These are phyloP conservation scores for Myotis brandtii DNA, from an alignment of 2,113 vertebrate species.

Conservation along the genomic window DNA sequence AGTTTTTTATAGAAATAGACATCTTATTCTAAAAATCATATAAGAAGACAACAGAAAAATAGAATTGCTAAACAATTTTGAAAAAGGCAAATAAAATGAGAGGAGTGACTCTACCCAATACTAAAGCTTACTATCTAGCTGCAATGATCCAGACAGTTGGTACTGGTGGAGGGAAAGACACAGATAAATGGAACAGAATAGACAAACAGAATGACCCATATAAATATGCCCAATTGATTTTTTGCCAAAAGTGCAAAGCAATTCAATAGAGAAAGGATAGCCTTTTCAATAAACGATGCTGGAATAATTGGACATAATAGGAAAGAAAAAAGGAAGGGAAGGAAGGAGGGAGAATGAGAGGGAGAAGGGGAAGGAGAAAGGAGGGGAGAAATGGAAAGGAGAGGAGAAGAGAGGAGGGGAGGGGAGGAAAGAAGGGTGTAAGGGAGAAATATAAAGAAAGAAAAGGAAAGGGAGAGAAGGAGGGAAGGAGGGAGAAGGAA, in stretches of 20 bases:
- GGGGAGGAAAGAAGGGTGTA: background rate
- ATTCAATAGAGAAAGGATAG: background rate
- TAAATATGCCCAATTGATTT: background rate
- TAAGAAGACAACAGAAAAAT: conserved; percentile 19
- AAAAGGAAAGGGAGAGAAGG: background rate
- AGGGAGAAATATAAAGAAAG: too few species aligned
- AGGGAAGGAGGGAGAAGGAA: background rate
- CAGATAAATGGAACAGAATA: background rate
- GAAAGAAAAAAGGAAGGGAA: background rate
- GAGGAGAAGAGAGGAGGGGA: background rate
- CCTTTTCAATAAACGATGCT: background rate
- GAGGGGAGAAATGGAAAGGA: too few species aligned
- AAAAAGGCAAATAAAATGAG: background rate
- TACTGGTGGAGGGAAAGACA: background rate
- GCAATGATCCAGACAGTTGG: background rate
- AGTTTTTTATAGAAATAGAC: background rate
- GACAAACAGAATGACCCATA: background rate
- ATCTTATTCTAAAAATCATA: conserved; percentile 8
- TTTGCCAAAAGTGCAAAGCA: background rate
- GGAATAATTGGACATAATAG: background rate
- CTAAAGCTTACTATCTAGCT: background rate
- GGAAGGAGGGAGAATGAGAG: too few species aligned
- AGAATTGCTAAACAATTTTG: conserved; percentile 5
- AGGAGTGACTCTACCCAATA: background rate
- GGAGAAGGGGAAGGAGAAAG: background rate